Evolutionary conservation across 2,113 vertebrate species (phyloP), one percentile per base, ranked within the genome.

Genomic region (Dryoscopus gambensis): DNA sequence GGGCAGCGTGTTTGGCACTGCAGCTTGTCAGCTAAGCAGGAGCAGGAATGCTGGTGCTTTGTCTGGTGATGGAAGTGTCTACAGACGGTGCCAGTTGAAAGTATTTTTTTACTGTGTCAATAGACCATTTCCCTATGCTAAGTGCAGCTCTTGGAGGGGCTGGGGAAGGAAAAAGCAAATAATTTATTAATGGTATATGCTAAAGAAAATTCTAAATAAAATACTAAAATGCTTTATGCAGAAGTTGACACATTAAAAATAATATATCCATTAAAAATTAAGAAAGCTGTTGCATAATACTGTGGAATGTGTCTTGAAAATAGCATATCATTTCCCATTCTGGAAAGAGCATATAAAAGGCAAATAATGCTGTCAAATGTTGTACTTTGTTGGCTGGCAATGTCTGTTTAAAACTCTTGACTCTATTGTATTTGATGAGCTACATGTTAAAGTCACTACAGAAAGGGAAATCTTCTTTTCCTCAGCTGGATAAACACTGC

Each of bases 131-230:
- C 55, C 79, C 67, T 97, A 55, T 71, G 84, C 77, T 71, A 80
- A 42, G n/a, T 85, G 90, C 76, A 90, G 78, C 79, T 90, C 18
- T 47, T 39, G 18, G 44, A 5, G 15, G 42, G 56, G 15, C 3
- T n/a, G 53, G 49, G 27, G 60, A 55, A 87, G 69, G 87, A 73
- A 82, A n/a, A 74, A 74, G 57, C 46, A 93, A 84, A 75, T 96
- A 95, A 97, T 87, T 97, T 97, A 97, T 97, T 90, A 91, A 85
- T 62, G 73, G 89, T 81, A 57, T 97, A 83, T 89, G 65, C 86
- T 90, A 74, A 97, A 93, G 91, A 97, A 93, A 93, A 96, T 93
- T 88, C 89, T 92, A 79, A 97, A 93, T 95, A 96, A 94, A 94
- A 96, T 95, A 85, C 91, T 95, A 94, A 96, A 96, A 96, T 92